phyloP scores from a whole-genome alignment of 2,888 invertebrate genomes.

The Erebia epiphron region DNA sequence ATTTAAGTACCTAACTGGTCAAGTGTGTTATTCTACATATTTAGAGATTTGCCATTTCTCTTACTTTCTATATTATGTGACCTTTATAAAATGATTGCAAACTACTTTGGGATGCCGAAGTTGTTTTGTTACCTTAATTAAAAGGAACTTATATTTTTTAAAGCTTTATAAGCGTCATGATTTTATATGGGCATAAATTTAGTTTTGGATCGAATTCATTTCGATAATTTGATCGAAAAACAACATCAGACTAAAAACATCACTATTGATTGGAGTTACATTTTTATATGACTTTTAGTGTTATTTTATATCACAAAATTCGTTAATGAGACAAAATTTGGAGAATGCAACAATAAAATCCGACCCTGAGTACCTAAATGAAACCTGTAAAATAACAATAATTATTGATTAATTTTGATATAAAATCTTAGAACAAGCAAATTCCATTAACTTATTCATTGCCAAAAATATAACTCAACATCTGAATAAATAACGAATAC shows the following conservation, averaged over 20 bases:
- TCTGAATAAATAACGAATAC: not conserved
- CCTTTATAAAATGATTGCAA: no score
- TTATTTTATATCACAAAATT: constrained; percentile 8
- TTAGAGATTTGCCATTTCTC: no score
- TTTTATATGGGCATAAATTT: not conserved
- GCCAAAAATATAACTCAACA: not conserved
- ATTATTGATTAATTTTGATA: constrained; percentile 10
- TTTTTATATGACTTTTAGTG: constrained; percentile 8
- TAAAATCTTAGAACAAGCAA: constrained; percentile 16
- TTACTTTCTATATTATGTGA: no score
- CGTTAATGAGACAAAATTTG: not conserved
- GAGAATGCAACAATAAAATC: constrained; percentile 5
- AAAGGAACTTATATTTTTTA: no score
- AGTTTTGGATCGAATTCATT: not conserved
- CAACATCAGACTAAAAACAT: not conserved
- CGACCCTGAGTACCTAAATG: not conserved
- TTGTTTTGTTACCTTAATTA: no score
- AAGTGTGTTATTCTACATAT: no score
- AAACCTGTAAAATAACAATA: constrained; percentile 17
- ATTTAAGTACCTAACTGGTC: no score
- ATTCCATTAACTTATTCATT: constrained; percentile 13
- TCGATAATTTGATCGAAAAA: not conserved
- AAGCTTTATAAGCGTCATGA: not conserved
- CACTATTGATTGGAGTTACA: not conserved
- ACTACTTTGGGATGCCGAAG: no score